Base-by-base conservation (phyloP, 1,140 invertebrate species). In the Macrobrachium nipponense region DNA sequence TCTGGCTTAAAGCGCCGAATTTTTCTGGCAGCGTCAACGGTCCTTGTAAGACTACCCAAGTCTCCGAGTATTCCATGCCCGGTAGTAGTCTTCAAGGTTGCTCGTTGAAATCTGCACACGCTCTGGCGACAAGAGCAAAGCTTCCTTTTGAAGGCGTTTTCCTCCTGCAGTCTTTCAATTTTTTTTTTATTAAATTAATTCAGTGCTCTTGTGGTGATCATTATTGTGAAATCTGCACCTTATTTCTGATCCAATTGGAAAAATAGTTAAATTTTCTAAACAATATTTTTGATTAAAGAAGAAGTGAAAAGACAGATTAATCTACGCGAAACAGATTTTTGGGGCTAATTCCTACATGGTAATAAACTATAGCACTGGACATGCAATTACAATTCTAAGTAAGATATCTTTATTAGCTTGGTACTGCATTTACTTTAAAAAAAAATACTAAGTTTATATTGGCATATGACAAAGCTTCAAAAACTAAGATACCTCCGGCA, bases 401-500 rank as follows among this genome's bases (percentile, higher is more conserved):
- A 62, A 80, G 78, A 80, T 70, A 70, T 66, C 11, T 66, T 66
- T n/a, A 80, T 66, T 66, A 80, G 78, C 78, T 66, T 66, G 15
- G 78, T 80, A 80, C 62, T 66, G 78, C 78, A 36, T 80, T 80
- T 66, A 66, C 61, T 36, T 51, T 18, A 80, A 80, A 80, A 79
- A 80, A 66, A 43, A 18, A 2, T 51, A 27, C 68, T 43, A 62
- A 66, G 43, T 66, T 59, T 66, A 36, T 17, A 36, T 66, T 80
- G 36, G 78, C 78, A 66, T 43, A 66, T 66, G 64, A 80, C 75
- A 77, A 80, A 66, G 61, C 59, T 79, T 23, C 80, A 88, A 81
- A 61, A 61, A 68, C 27, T 78, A 44, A 68, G 23, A 82, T 81
- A 88, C 87, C 84, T 77, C 84, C 27, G 79, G 84, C 84, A 86